phyloP scores from a whole-genome alignment of 2,888 invertebrate genomes.

The Autographa gamma region DNA sequence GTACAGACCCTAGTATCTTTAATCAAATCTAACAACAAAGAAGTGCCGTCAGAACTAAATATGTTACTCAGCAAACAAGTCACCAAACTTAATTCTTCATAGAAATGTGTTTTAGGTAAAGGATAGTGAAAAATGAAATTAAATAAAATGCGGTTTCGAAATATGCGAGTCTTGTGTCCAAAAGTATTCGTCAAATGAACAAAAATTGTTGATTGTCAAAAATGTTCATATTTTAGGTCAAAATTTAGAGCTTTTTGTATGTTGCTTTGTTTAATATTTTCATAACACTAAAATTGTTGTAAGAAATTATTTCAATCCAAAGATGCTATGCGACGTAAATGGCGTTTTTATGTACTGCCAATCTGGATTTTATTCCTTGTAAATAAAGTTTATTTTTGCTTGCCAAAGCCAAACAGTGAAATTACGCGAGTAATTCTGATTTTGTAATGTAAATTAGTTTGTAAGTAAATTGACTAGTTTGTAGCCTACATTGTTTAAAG shows the following conservation, averaged over 20 bases:
- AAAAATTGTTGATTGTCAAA: too few relatives aligned
- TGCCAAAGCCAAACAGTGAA: background rate
- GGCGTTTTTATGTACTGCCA: background rate
- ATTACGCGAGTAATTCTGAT: background rate
- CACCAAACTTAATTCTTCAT: slow-evolving; percentile 40
- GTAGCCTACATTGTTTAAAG: slow-evolving; percentile 36
- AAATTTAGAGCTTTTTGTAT: too few relatives aligned
- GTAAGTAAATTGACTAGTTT: slow-evolving; percentile 39
- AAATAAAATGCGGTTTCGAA: too few relatives aligned
- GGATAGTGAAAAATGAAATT: too few relatives aligned
- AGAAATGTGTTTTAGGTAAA: too few relatives aligned
- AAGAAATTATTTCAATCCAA: too few relatives aligned
- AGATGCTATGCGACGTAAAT: too few relatives aligned
- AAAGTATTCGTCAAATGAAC: too few relatives aligned
- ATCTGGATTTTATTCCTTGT: slow-evolving; percentile 25
- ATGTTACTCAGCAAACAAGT: slow-evolving; percentile 65
- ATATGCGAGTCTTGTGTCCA: too few relatives aligned
- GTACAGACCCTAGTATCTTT: slow-evolving; percentile 72
- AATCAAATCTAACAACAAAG: slow-evolving; percentile 75
- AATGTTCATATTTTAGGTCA: too few relatives aligned
- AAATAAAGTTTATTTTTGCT: slow-evolving; percentile 8
- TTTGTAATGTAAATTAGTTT: slow-evolving; percentile 8
- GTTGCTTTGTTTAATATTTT: too few relatives aligned
- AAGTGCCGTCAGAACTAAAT: slow-evolving; percentile 72
- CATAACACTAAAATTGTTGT: too few relatives aligned